A percentile compares a stretch with the other conserved stretches of the same genome.
Conservation (phyloP, 2,888 invertebrate species). For the Tetragonula carbonaria region DNA sequence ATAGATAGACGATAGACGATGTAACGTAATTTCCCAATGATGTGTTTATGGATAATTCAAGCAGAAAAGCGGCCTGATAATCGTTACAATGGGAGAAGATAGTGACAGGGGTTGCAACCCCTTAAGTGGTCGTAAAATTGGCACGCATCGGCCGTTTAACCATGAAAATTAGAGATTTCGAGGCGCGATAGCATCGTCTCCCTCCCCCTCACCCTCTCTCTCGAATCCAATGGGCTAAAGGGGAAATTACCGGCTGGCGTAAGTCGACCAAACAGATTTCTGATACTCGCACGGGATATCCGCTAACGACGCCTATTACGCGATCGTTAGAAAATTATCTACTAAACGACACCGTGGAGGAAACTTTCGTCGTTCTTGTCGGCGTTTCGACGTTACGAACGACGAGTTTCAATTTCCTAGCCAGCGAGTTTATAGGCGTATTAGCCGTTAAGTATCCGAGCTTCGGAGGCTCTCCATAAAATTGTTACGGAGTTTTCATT, state of each 20-base stretch:
- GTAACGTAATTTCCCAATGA: neutral
- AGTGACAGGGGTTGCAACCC: neutral
- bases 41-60: neutral
- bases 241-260: conserved; percentile 36
- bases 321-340: conserved; percentile 25
- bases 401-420: neutral
- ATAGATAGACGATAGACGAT: too few relatives aligned
- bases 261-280: conserved; percentile 17
- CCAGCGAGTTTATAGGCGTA: conserved; percentile 4
- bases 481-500: conserved; percentile 11
- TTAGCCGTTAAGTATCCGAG: neutral
- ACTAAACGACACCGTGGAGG: conserved; percentile 5
- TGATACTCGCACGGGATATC: conserved; percentile 29
- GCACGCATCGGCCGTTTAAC: conserved; percentile 32
- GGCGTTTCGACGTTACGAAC: neutral
- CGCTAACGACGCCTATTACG: neutral
- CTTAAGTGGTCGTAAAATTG: neutral
- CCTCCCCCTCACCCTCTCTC: conserved; percentile 7
- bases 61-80: neutral
- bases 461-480: neutral
- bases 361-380: neutral
- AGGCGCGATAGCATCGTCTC: conserved; percentile 48
- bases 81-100: neutral
- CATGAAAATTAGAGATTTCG: conserved; percentile 53
- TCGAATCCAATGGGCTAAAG: neutral